A percentile compares a stretch with the other conserved stretches of the same genome.
phyloP scores from a whole-genome alignment of 2,797 vertebrate species.

The Amblyopsis hoosieri region DNA sequence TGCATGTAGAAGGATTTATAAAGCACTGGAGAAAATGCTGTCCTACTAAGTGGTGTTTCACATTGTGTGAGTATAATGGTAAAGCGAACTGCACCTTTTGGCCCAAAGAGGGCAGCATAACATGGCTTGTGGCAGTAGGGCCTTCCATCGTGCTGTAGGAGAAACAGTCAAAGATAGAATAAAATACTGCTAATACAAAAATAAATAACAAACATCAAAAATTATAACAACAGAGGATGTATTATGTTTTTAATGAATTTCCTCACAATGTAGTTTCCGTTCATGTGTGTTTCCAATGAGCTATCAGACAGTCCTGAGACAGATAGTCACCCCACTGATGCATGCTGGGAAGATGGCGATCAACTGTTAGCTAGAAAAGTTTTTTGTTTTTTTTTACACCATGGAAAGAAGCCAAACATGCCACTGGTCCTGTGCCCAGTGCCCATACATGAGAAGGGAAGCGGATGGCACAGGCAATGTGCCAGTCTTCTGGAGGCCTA shows the following conservation, averaged over 20 bases:
- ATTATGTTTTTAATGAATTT: no score
- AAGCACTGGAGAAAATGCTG: no score
- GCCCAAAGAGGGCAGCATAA: conserved; percentile 84
- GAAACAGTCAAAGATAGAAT: conserved; percentile 20
- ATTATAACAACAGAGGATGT: no score
- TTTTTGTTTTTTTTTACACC: conserved; percentile 9
- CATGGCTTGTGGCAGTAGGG: conserved; percentile 89
- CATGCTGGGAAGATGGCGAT: conserved; percentile 60
- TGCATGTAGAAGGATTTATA: no score
- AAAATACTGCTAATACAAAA: neutral
- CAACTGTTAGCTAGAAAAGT: conserved; percentile 6
- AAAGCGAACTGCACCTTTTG: conserved; percentile 73
- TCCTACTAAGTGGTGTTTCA: neutral
- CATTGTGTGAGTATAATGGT: neutral
- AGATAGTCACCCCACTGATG: conserved; percentile 37
- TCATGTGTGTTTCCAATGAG: conserved; percentile 17
- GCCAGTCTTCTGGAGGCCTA: conserved; percentile 25
- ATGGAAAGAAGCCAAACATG: conserved; percentile 20
- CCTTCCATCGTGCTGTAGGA: conserved; percentile 87
- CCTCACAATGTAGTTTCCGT: conserved; percentile 19
- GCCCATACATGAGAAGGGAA: conserved; percentile 60
- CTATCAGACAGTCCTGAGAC: conserved; percentile 11
- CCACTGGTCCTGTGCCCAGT: conserved; percentile 49
- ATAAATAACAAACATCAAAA: neutral
- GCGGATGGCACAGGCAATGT: conserved; percentile 14